A percentile compares a stretch with the other conserved stretches of the same genome.
Evolutionary conservation across 2,888 invertebrate genomes (phyloP).

Genomic region (Apoda limacodes): DNA sequence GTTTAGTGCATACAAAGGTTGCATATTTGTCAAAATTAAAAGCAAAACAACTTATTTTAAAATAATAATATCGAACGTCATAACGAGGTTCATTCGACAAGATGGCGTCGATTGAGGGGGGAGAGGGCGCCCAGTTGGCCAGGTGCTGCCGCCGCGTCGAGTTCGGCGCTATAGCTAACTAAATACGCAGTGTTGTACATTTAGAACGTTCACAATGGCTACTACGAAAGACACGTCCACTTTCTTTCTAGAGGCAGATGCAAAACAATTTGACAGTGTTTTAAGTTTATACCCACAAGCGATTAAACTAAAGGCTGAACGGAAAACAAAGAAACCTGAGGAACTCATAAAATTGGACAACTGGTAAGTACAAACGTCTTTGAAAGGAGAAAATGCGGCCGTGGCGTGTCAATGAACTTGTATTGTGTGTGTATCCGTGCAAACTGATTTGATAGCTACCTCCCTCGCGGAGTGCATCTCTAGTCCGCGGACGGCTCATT

Average conservation of each 20-base stretch:
- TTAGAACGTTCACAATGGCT: constrained; percentile 80
- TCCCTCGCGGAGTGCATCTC: constrained; percentile 75
- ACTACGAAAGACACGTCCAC: constrained; percentile 91
- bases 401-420: constrained; percentile 72
- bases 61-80: constrained; percentile 66
- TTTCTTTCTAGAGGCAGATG: constrained; percentile 92
- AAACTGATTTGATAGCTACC: constrained; percentile 73
- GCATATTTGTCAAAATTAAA: constrained; percentile 8
- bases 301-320: constrained; percentile 89
- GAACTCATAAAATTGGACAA: constrained; percentile 95
- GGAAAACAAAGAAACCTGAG: constrained; percentile 92
- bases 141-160: constrained; percentile 72
- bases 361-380: constrained; percentile 82
- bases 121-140: constrained; percentile 69
- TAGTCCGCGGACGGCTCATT: constrained; percentile 75
- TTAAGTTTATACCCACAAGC: constrained; percentile 93
- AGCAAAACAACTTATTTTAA: constrained; percentile 34
- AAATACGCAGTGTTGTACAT: constrained; percentile 69
- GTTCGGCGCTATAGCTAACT: constrained; percentile 70
- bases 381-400: constrained; percentile 70
- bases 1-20: constrained; percentile 20
- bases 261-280: constrained; percentile 88
- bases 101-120: constrained; percentile 68
- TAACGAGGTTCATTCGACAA: constrained; percentile 57
- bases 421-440: constrained; percentile 72